Base-by-base conservation (phyloP, 2,888 invertebrate species). In the Pycnomerus fuliginosus region DNA sequence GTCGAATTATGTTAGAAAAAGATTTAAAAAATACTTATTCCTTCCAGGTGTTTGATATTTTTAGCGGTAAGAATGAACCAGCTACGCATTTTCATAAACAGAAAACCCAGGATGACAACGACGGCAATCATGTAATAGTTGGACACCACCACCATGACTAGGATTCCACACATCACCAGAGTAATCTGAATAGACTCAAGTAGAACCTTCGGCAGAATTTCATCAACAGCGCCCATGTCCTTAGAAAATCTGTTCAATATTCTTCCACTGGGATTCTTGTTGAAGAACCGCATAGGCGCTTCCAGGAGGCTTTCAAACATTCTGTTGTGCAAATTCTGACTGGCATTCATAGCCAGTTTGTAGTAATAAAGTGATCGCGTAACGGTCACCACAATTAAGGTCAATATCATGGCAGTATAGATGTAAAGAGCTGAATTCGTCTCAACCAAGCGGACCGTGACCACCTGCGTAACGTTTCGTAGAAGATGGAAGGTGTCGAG, bases 311-410 rank as follows among this genome's bases (percentile, higher is more conserved):
- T 72, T 2, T 42, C 25, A 16, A 59, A 55, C 49, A 61, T 79
- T 8, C 48, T 60, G 45, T 75, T 70, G 58, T 82, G 82, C 1
- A 82, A 66, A 25, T 58, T 68, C 37, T 67, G 66, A 0, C 80
- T 78, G 1, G 88, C 82, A 16, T 78, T 77, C 77, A 87, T 83
- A 63, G 86, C 85, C 32, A 83, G 77, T 70, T 80, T 79, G 58
- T 84, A 84, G 71, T 86, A 88, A 30, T 84, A 60, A 5, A 84
- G 64, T 3, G 87, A 85, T 60, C 87, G 77, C 46, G 61, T 67
- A 10, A 78, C 77, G 2, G 81, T 81, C 14, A 82, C 8, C 5
- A 17, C 2, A 3, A 41, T 23, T 13, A 30, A 13, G 20, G 20
- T 13, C 7, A 29, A 1, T 3, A 45, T 45, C 12, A 45, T 16